phyloP scores from a whole-genome alignment of 2,113 vertebrate genomes.

The Sardina pilchardus region DNA sequence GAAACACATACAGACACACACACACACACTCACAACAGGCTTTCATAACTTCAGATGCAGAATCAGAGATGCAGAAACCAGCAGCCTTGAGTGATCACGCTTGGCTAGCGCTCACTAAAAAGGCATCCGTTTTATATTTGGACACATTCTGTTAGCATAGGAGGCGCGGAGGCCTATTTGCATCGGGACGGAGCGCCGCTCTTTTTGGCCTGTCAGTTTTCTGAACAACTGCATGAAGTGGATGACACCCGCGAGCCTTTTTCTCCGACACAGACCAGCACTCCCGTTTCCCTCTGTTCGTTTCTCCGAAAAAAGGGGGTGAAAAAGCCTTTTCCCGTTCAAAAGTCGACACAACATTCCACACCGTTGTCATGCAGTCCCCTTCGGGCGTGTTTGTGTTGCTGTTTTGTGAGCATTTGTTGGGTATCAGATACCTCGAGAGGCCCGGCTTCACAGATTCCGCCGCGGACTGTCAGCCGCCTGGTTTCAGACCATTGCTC shows the following conservation, averaged over 20 bases:
- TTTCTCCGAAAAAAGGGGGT: conserved; percentile 15
- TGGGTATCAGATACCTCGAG: conserved; percentile 69
- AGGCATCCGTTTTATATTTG: conserved; percentile 14
- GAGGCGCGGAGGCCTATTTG: conserved; percentile 57
- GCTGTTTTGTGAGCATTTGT: conserved; percentile 71
- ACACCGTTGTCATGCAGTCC: conserved; percentile 37
- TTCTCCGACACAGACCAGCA: conserved; percentile 55
- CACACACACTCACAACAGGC: background rate
- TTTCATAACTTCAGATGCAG: background rate
- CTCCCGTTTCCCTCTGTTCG: conserved; percentile 53
- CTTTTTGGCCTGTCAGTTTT: conserved; percentile 72
- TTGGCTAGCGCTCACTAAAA: conserved; percentile 15
- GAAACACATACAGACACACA: conserved; percentile 6
- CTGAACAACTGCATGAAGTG: conserved; percentile 68
- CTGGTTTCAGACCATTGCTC: conserved; percentile 69
- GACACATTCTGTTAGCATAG: conserved; percentile 47
- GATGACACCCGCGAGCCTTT: conserved; percentile 64
- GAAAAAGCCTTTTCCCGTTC: background rate
- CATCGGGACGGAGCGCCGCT: conserved; percentile 43
- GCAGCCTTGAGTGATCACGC: conserved; percentile 1
- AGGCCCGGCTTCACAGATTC: conserved; percentile 53
- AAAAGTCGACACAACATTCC: background rate
- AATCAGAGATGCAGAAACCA: background rate
- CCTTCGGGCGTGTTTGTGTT: conserved; percentile 61
- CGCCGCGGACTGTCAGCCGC: conserved; percentile 68